Evolutionary conservation across 2,113 vertebrate genomes (phyloP).

Genomic region (Ochotona princeps): DNA sequence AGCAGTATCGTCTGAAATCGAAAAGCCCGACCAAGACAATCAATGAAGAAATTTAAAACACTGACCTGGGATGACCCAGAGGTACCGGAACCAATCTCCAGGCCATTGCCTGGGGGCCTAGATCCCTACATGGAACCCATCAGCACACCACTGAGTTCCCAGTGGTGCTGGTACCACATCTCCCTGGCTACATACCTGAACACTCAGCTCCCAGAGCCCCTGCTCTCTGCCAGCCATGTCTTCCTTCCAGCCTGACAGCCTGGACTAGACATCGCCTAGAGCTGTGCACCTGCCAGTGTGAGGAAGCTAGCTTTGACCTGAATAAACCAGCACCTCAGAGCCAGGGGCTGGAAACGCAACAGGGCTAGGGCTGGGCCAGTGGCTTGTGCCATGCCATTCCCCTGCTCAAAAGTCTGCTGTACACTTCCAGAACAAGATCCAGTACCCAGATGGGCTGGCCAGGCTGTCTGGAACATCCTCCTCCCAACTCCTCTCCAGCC

Average conservation of each 20-base stretch:
- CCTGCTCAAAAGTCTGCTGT: constrained; percentile 36
- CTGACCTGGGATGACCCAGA: background rate
- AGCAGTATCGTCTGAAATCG: background rate
- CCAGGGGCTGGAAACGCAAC: background rate
- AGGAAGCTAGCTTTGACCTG: constrained; percentile 67
- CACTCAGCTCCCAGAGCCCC: constrained; percentile 41
- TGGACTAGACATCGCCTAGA: constrained; percentile 70
- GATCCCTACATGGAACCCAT: background rate
- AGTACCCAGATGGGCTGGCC: background rate
- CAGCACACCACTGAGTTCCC: background rate
- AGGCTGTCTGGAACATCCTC: constrained; percentile 21
- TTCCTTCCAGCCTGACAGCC: constrained; percentile 43
- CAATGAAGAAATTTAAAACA: background rate
- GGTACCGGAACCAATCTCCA: background rate
- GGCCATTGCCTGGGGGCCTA: background rate
- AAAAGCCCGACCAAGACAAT: background rate
- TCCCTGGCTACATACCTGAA: constrained; percentile 74
- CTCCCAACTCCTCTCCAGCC: background rate
- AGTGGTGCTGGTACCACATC: constrained; percentile 31
- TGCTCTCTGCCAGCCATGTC: constrained; percentile 62
- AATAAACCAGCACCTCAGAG: constrained; percentile 43
- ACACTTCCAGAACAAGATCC: background rate
- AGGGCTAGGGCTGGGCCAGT: background rate
- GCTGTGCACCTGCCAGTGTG: constrained; percentile 65
- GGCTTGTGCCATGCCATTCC: background rate